Evolutionary conservation across 2,113 vertebrate species (phyloP), one percentile per base, ranked within the genome.

Genomic region (Ciconia maguari): DNA sequence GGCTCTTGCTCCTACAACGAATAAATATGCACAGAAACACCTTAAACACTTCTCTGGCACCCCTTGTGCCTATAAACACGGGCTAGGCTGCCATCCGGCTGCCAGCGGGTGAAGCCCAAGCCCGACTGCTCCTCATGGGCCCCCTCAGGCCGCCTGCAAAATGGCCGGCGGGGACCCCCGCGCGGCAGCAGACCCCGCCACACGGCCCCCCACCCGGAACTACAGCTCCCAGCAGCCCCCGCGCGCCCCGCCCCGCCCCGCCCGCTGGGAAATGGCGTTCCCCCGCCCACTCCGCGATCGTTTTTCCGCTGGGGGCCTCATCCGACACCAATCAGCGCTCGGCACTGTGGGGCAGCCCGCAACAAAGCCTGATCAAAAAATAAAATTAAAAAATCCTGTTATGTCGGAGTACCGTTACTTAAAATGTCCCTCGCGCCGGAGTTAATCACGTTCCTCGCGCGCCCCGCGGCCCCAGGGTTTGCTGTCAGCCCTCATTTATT

Each of bases 261-360:
- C 22, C 52, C 27, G 2, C 52, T 6, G 38, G 68, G 38, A 21
- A 9, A 17, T 8, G 11, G 9, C 3, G 36, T 65, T 38, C 2
- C 34, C 24, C 46, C 20, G 12, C n/a, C 49, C 41, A 0, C 62
- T 13, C 30, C 3, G 22, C 0, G 7, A 4, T 38, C 21, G 2
- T 3, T 2, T 0, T 44, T 52, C 32, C 13, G 4, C 17, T 20
- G 55, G 29, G 54, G 76, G 44, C 94, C 61, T 82, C 32, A 7
- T 3, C 10, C 10, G 6, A 2, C 11, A 34, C 58, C 77, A 92
- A 92, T 76, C 52, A 29, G 52, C 6, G 10, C 38, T 32, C 16
- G 22, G 13, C 44, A 34, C 15, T 44, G 0, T 3, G 46, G 41
- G 58, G 81, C 64, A 36, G 14, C 0, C 16, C 0, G 0, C 2